These are phyloP conservation scores for Chroicocephalus ridibundus DNA, from an alignment of 2,113 vertebrate species.

Conservation along the genomic window DNA sequence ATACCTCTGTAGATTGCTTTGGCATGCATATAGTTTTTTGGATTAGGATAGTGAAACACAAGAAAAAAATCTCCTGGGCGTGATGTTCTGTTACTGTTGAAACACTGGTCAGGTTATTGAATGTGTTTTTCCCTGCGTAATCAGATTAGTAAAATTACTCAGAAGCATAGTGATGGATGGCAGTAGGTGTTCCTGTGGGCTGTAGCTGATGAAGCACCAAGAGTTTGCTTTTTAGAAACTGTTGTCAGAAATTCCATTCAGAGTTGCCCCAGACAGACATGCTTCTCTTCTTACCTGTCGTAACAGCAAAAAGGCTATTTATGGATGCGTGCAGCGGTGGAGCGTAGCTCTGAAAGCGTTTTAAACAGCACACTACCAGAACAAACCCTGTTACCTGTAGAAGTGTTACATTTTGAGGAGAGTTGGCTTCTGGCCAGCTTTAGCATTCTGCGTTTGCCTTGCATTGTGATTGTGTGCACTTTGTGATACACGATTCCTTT, in stretches of 20 bases:
- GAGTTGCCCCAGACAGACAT: too few species aligned
- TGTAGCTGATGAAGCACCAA: background rate
- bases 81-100: background rate
- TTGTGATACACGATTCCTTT: background rate
- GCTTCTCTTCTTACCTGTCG: too few species aligned
- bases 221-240: background rate
- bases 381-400: background rate
- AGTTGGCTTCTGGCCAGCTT: background rate
- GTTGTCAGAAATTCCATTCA: too few species aligned
- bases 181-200: background rate
- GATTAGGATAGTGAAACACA: background rate
- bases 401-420: background rate
- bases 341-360: too few species aligned
- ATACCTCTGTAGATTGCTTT: background rate
- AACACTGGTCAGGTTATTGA: background rate
- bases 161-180: fast-evolving
- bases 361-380: fast-evolving
- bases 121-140: background rate
- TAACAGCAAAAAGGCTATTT: background rate
- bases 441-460: background rate
- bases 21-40: background rate
- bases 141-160: background rate
- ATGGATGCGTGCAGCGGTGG: fast-evolving
- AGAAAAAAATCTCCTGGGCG: background rate
- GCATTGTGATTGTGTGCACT: background rate